These are phyloP conservation scores for Hirtodrosophila duncani DNA, from an alignment of 2,888 invertebrate species.

Conservation along the genomic window DNA sequence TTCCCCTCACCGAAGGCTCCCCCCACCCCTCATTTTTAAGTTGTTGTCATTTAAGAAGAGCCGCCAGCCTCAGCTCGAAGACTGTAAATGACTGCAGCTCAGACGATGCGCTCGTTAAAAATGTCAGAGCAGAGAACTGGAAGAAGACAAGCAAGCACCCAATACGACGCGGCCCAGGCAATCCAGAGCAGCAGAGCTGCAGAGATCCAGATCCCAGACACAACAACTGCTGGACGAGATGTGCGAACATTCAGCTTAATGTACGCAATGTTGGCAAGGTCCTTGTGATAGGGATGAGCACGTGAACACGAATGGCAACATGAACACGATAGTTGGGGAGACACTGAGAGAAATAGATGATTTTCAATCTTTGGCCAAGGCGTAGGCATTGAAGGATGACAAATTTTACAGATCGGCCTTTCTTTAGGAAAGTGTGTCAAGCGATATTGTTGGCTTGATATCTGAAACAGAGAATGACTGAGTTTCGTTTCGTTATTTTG, in stretches of 20 bases:
- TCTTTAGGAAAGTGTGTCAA: too few species aligned
- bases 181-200: conserved; percentile 16
- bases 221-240: conserved; percentile 24
- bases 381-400: too few species aligned
- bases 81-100: conserved; percentile 50
- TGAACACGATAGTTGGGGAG: too few species aligned
- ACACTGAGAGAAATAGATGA: too few species aligned
- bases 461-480: too few species aligned
- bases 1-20: conserved; percentile 9
- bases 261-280: conserved; percentile 24
- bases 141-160: conserved; percentile 9
- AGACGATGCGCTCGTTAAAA: conserved; percentile 53
- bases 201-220: conserved; percentile 33
- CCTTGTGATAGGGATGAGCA: too few species aligned
- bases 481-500: too few species aligned
- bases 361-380: too few species aligned
- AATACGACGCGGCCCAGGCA: too few species aligned
- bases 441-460: too few species aligned
- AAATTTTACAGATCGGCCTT: too few species aligned
- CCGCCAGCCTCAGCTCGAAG: conserved; percentile 27
- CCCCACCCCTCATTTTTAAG: conserved; percentile 22
- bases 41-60: conserved; percentile 44
- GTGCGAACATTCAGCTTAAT: conserved; percentile 46
- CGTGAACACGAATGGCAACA: too few species aligned
- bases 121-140: conserved; percentile 32